These are phyloP conservation scores for Euclidia mi DNA, from an alignment of 2,888 invertebrate species.

Conservation along the genomic window DNA sequence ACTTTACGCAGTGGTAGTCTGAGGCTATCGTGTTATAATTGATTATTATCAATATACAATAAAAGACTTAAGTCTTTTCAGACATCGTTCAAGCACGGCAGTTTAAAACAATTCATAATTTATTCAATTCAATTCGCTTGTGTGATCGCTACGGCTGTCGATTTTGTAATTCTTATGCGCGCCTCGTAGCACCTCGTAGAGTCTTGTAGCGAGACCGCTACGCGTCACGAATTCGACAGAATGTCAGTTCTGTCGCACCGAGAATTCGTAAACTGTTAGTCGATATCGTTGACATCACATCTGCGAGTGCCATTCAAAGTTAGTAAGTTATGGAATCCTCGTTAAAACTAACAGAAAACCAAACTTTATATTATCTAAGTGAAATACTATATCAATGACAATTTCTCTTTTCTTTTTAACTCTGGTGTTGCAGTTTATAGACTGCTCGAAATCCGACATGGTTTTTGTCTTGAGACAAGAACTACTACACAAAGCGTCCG, in stretches of 20 bases:
- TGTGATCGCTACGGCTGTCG: constrained; percentile 38
- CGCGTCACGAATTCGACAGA: constrained; percentile 53
- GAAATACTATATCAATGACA: too few relatives aligned
- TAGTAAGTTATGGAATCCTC: too few relatives aligned
- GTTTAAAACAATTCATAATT: constrained; percentile 36
- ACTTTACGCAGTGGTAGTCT: too few relatives aligned
- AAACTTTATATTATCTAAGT: too few relatives aligned
- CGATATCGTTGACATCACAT: constrained; percentile 20
- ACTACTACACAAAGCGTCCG: too few relatives aligned
- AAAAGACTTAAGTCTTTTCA: background rate
- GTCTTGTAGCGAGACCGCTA: constrained; percentile 52
- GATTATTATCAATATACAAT: too few relatives aligned
- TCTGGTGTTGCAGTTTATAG: too few relatives aligned
- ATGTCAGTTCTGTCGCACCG: constrained; percentile 54
- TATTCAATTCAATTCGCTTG: constrained; percentile 48
- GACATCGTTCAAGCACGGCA: background rate
- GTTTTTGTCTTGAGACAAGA: too few relatives aligned
- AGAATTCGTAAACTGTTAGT: constrained; percentile 48
- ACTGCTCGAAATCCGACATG: too few relatives aligned
- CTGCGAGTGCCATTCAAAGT: background rate
- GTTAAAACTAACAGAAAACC: too few relatives aligned
- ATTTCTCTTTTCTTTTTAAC: too few relatives aligned
- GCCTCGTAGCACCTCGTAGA: constrained; percentile 52
- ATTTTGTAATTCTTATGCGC: constrained; percentile 58
- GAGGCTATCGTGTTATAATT: too few relatives aligned